Conservation (phyloP, 2,888 invertebrate species). For the Morinoia aosen region DNA sequence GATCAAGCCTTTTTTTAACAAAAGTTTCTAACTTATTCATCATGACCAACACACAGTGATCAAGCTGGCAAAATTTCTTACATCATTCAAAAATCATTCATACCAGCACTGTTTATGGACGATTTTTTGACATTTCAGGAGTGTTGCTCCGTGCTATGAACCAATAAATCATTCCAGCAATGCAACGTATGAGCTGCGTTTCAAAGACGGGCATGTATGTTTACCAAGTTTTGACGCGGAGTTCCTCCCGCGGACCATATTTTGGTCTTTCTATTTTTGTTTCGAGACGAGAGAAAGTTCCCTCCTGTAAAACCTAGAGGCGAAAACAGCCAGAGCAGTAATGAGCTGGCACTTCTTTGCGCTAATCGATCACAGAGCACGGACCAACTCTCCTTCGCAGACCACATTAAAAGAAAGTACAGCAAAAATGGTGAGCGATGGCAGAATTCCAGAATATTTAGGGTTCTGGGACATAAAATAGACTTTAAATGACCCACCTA, state of each 20-base stretch:
- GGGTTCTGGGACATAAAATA: neutral
- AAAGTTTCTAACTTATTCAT: too few relatives aligned
- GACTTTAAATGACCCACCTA: neutral
- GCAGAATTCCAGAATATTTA: neutral
- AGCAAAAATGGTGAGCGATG: neutral
- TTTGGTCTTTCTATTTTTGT: neutral
- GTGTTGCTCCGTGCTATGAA: too few relatives aligned
- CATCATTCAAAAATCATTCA: too few relatives aligned
- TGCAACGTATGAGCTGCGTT: neutral
- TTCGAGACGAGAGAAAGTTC: neutral
- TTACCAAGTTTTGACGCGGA: neutral
- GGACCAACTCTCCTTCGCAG: neutral
- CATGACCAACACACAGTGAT: too few relatives aligned
- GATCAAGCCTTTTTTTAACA: too few relatives aligned
- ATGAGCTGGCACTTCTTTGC: neutral
- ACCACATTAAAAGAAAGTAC: conserved; percentile 1
- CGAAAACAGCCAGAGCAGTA: neutral
- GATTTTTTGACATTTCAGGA: too few relatives aligned
- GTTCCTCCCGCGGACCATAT: neutral
- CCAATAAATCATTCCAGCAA: too few relatives aligned
- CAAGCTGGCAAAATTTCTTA: too few relatives aligned
- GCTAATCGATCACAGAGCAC: neutral
- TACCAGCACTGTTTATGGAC: too few relatives aligned
- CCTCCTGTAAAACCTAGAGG: neutral
- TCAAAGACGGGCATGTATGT: neutral